Base-by-base conservation (phyloP, 2,888 invertebrate species). In the Heteromurus nitidus region DNA sequence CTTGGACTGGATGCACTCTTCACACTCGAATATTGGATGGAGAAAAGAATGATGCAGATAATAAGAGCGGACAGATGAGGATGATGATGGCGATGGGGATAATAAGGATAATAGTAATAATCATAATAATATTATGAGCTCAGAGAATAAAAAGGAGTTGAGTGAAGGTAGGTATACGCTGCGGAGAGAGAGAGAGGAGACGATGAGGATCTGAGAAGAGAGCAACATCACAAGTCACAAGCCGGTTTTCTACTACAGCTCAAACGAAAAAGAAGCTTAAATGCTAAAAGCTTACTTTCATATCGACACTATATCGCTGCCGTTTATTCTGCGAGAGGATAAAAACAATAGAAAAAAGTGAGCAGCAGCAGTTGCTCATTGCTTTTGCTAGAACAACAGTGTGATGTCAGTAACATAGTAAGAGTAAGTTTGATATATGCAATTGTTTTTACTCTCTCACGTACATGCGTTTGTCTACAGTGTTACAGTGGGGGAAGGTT, bases 401-500 rank as follows among this genome's bases (percentile, higher is more conserved):
- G n/a, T n/a, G n/a, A n/a, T n/a, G n/a, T n/a, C n/a, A 22, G 55
- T 16, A 36, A 28, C 62, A 28, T 36, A 9, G 13, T 13, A 36
- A 36, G 36, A 36, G 7, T 9, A 7, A 13, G 13, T 36, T 36
- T 36, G 36, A 36, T 7, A 36, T 7, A 36, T 36, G 36, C 7
- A n/a, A n/a, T n/a, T n/a, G 47, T 47, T 47, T 16, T 36, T 36
- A 13, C 53, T 53, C 53, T 22, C 53, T 53, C 22, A 22, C 24
- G 3, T 68, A 11, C 53, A 30, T 47, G 67, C 47, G 47, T 50
- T n/a, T 67, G 18, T 44, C 26, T 28, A 58, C 58, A 55, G 55
- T 30, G 42, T 62, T 26, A 31, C 76, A 62, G 76, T 69, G 76
- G 69, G 69, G 69, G 47, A 69, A 69, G 76, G 76, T 22, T 69